Percentiles rank a stretch among this genome's conserved stretches.
phyloP scores from a whole-genome alignment of 2,888 invertebrate species.

The Lasioglossum zephyrum region DNA sequence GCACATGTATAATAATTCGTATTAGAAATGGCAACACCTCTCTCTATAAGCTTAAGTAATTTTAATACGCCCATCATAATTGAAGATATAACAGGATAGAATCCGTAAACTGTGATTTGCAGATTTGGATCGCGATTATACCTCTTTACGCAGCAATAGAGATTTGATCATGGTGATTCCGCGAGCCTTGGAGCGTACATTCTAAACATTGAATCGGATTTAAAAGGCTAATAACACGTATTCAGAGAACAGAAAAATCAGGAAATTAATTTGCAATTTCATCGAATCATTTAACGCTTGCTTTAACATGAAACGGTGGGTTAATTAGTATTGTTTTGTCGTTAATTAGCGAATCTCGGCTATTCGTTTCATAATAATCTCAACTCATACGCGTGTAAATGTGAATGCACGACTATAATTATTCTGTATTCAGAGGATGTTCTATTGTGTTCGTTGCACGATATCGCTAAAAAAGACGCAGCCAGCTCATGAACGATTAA shows the following conservation, averaged over 20 bases:
- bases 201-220: slow-evolving; percentile 18
- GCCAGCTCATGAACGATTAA: background rate
- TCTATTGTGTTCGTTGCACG: slow-evolving; percentile 8
- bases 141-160: background rate
- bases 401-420: background rate
- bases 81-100: background rate
- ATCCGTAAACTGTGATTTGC: background rate
- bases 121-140: background rate
- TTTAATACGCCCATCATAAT: background rate
- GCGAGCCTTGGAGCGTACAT: background rate
- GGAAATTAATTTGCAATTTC: slow-evolving; percentile 13
- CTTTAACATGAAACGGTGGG: slow-evolving; percentile 15
- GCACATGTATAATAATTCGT: background rate
- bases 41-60: background rate
- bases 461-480: background rate
- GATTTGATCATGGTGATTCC: background rate
- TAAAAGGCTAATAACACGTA: slow-evolving; percentile 12
- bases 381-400: background rate
- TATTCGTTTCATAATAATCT: slow-evolving; percentile 32
- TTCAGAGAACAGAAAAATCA: background rate
- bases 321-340: slow-evolving; percentile 2
- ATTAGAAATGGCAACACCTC: background rate
- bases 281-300: slow-evolving; percentile 23
- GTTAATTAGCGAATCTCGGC: slow-evolving; percentile 34
- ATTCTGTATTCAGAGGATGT: background rate